Evolutionary conservation across 2,113 vertebrate genomes (phyloP).

Genomic region (Oenanthe oenanthe): DNA sequence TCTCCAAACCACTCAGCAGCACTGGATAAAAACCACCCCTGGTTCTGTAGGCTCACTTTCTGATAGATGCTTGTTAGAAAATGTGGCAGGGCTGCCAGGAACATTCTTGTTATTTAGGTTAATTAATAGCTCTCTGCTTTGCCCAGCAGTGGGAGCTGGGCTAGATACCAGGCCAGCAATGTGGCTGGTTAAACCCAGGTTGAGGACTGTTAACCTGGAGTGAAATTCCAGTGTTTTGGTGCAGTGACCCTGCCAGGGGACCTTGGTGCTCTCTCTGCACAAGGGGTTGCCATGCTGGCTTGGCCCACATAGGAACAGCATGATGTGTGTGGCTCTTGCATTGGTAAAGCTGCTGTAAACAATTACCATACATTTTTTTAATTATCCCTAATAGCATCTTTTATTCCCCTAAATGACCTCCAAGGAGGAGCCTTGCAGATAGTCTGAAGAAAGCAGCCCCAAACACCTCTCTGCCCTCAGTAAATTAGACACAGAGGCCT

Average conservation of each 20-base stretch:
- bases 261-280: accelerated
- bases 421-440: neutral
- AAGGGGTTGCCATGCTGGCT: accelerated
- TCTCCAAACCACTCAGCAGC: neutral
- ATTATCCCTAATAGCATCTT: neutral
- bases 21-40: neutral
- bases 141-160: neutral
- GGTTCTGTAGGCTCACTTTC: neutral
- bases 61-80: neutral
- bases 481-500: neutral
- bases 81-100: neutral
- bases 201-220: neutral
- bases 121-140: neutral
- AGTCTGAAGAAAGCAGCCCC: neutral
- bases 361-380: neutral
- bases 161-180: neutral
- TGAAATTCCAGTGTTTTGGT: neutral
- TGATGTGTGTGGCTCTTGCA: accelerated
- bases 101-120: neutral
- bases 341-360: neutral
- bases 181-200: neutral
- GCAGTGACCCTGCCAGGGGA: neutral
- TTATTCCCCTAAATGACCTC: neutral
- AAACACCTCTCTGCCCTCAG: neutral
- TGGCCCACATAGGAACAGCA: neutral